phyloP scores from a whole-genome alignment of 2,113 vertebrate genomes.

The Macrotus californicus region DNA sequence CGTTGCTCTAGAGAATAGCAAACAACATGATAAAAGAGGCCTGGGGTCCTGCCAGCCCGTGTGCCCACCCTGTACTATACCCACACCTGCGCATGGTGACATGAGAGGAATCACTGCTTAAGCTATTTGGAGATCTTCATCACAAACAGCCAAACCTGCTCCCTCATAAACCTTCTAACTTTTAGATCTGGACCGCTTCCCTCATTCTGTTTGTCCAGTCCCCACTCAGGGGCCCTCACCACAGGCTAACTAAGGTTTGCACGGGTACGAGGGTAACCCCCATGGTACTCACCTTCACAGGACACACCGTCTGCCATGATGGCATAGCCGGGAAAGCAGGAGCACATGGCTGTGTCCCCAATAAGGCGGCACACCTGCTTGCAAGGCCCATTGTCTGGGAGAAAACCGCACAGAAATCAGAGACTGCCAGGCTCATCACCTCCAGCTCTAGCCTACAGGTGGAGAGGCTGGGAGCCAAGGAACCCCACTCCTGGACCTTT shows the following conservation, averaged over 20 bases:
- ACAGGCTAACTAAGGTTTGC: not conserved
- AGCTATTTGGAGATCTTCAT: not conserved
- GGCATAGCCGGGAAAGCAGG: constrained; percentile 88
- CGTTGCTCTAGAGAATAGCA: not conserved
- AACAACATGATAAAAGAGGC: not conserved
- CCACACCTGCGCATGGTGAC: fast-evolving
- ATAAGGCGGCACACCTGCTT: constrained; percentile 82
- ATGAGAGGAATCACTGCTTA: not conserved
- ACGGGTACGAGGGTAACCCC: not conserved
- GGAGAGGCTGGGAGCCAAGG: not conserved
- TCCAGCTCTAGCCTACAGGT: not conserved
- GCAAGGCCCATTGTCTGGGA: constrained; percentile 85
- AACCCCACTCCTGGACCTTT: not conserved
- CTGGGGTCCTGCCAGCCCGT: fast-evolving
- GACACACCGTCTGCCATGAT: constrained; percentile 84
- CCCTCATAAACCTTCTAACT: too few species aligned
- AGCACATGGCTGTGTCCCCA: constrained; percentile 80
- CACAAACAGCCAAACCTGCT: not conserved
- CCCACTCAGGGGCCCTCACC: not conserved
- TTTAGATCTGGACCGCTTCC: not conserved
- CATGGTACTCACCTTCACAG: constrained; percentile 85
- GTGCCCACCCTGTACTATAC: fast-evolving
- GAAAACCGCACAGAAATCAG: not conserved
- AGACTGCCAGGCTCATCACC: not conserved
- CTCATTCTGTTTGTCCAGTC: not conserved